Base-by-base conservation (phyloP, 2,113 vertebrate genomes). In the Eptesicus fuscus region DNA sequence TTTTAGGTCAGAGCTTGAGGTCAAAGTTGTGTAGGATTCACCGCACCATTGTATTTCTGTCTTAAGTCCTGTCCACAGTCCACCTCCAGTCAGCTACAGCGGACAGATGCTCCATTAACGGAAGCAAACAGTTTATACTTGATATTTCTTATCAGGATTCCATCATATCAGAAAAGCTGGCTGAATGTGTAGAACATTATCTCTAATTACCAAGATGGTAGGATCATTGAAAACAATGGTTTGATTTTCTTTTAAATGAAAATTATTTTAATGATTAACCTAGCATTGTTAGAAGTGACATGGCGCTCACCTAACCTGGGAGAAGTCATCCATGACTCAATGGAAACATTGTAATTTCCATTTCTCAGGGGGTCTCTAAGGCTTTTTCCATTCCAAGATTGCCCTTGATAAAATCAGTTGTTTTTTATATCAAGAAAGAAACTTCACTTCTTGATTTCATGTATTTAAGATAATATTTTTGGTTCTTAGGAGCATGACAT, bases 81-180 rank as follows among this genome's bases (percentile, higher is more conserved):
- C 32, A 20, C 67, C 90, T 53, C 93, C 79, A 93, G 65, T 89
- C 83, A 49, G 53, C 65, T 82, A 56, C 40, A 93, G 96, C 51
- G 59, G 88, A 97, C 89, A 96, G 90, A 97, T 76, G 4, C 42
- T 73, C 9, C 4, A 82, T 88, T 98, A 96, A 97, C 67, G 90
- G 89, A 96, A 79, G 42, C 84, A 98, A 91, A 90, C 30, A 96
- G 59, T 88, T 97, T 97, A 93, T 95, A 90, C 96, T 97, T 40
- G 18, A 94, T 77, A 87, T 95, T 98, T 95, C 94, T 98, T 97
- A 98, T 94, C 89, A 96, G 82, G 10, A n/a, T 97, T 93, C 73
- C 22, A 14, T 14, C 84, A 88, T 82, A 88, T 40, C 35, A 70
- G 9, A 97, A 96, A 90, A 83, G 8, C 84, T 96, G 0, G 1